These are phyloP conservation scores for Xerus rutilus DNA, from an alignment of 2,797 vertebrate genomes.

Conservation along the genomic window DNA sequence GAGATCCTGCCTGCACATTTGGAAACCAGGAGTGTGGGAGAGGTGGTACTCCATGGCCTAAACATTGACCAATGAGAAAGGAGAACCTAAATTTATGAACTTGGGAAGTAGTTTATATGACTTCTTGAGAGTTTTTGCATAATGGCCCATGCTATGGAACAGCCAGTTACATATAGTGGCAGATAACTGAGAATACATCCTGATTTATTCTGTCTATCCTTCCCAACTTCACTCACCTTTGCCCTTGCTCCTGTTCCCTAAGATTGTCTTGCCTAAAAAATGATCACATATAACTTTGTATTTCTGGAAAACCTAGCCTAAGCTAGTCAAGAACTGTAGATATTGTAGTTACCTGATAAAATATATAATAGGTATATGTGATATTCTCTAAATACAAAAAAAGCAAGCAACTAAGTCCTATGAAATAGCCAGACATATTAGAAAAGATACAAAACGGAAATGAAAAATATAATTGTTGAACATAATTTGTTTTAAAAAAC, in stretches of 20 bases:
- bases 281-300: not conserved
- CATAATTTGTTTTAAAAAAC: not conserved
- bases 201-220: not conserved
- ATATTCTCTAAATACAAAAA: not conserved
- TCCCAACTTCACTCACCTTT: not conserved
- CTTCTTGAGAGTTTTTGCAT: not conserved
- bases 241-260: not conserved
- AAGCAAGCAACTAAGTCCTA: not conserved
- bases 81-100: not conserved
- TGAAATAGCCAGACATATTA: not conserved
- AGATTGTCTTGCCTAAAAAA: not conserved
- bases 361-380: not conserved
- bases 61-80: not conserved
- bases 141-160: not conserved
- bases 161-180: not conserved
- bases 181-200: not conserved
- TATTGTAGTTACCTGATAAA: not conserved
- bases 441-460: not conserved
- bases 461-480: not conserved
- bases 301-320: not conserved
- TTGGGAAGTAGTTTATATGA: not conserved
- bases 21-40: not conserved
- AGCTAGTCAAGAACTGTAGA: not conserved
- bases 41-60: not conserved
- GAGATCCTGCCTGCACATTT: not conserved